Conservation (phyloP, 1,140 invertebrate genomes). For the Melipona quadrifasciata region DNA sequence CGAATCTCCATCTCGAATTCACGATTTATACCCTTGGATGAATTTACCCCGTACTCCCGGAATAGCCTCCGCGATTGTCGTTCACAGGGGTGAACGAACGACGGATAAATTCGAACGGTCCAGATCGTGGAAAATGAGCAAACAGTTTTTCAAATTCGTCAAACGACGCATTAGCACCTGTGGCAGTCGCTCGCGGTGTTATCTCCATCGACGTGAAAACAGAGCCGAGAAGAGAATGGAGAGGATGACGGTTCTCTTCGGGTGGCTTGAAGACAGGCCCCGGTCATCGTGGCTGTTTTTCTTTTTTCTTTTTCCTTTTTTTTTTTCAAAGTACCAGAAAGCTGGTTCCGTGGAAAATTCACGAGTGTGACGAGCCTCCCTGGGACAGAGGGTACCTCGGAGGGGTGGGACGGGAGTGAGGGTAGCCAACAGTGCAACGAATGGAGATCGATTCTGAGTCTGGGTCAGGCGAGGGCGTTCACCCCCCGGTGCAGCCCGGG, state of each 20-base stretch:
- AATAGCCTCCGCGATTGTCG: not conserved
- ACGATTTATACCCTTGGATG: not conserved
- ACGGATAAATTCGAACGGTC: not conserved
- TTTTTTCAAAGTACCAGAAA: slow-evolving; percentile 67
- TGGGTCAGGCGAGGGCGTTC: slow-evolving; percentile 80
- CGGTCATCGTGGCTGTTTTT: not conserved
- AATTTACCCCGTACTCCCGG: not conserved
- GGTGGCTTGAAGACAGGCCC: not conserved
- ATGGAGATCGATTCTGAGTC: slow-evolving; percentile 81
- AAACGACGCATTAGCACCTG: not conserved
- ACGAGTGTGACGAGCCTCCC: slow-evolving; percentile 63
- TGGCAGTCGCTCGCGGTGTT: fast-evolving
- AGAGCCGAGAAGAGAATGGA: not conserved
- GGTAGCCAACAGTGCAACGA: slow-evolving; percentile 75
- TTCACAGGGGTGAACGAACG: slow-evolving; percentile 4
- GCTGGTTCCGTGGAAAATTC: slow-evolving; percentile 72
- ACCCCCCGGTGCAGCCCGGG: slow-evolving; percentile 80
- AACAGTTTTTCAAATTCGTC: not conserved
- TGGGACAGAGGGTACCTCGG: slow-evolving; percentile 31
- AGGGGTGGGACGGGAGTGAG: slow-evolving; percentile 26
- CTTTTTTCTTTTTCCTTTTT: not conserved
- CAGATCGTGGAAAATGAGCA: not conserved
- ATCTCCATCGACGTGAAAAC: not conserved
- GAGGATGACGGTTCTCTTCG: no score
- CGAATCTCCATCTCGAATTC: not conserved